Evolutionary conservation across 1,140 invertebrate genomes (phyloP).

Genomic region (Armadillidium nasatum): DNA sequence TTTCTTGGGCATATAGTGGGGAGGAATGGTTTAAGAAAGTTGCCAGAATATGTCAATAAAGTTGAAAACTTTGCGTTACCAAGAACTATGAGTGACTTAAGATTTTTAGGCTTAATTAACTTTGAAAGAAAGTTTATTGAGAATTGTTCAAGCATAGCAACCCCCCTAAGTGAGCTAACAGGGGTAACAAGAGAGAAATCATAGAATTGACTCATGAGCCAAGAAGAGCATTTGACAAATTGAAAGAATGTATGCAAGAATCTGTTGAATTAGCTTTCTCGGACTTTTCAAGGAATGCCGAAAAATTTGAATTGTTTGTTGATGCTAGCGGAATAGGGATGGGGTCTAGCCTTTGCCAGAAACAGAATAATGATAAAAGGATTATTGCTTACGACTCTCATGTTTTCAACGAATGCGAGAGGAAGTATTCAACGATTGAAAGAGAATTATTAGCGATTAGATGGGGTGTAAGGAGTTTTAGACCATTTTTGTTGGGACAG

Average conservation of each 20-base stretch:
- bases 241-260: too few relatives aligned
- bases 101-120: slow-evolving; percentile 6
- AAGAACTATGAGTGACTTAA: background rate
- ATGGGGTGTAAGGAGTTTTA: background rate
- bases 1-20: too few relatives aligned
- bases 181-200: background rate
- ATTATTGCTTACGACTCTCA: too few relatives aligned
- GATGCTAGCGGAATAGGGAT: too few relatives aligned
- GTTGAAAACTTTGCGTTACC: too few relatives aligned
- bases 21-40: background rate
- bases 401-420: background rate
- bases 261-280: too few relatives aligned
- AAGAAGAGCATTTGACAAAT: too few relatives aligned
- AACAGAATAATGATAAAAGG: too few relatives aligned
- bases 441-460: background rate
- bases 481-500: slow-evolving; percentile 6
- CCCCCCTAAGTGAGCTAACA: background rate
- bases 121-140: slow-evolving; percentile 3
- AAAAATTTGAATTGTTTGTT: too few relatives aligned
- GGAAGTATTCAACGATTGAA: background rate
- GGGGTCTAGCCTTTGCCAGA: too few relatives aligned
- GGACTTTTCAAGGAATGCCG: too few relatives aligned
- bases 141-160: slow-evolving; percentile 1
- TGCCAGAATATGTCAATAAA: background rate
- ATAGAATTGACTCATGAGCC: background rate